Evolutionary conservation across 2,888 invertebrate genomes (phyloP).

Genomic region (Caenorhabditis drosophilae): DNA sequence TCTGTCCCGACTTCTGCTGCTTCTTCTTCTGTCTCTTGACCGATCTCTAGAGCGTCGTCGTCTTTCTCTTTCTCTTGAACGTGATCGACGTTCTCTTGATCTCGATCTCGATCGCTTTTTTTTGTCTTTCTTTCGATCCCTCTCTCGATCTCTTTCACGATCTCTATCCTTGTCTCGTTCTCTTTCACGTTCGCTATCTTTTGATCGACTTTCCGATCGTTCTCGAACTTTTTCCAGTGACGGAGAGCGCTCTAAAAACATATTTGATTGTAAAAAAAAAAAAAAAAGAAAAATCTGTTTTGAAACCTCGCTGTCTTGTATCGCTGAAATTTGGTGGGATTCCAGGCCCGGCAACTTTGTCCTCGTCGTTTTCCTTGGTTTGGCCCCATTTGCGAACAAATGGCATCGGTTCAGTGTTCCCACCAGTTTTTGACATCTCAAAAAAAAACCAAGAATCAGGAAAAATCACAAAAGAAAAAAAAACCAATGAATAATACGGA

Average conservation of each 20-base stretch:
- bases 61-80: conserved; percentile 5
- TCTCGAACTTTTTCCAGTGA: neutral
- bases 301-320: neutral
- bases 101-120: conserved; percentile 29
- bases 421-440: conserved; percentile 53
- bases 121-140: conserved; percentile 35
- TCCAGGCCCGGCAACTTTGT: conserved; percentile 6
- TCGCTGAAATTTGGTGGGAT: neutral
- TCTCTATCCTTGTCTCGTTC: conserved; percentile 12
- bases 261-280: too few species aligned
- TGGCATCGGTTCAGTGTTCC: conserved; percentile 66
- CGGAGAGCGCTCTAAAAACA: conserved; percentile 4
- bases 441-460: too few species aligned
- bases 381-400: conserved; percentile 64
- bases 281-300: neutral
- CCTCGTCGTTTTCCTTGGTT: conserved; percentile 1
- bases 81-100: conserved; percentile 7
- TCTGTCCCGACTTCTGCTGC: conserved; percentile 11
- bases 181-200: conserved; percentile 41
- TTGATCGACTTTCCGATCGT: conserved; percentile 15
- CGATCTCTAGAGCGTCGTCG: conserved; percentile 13
- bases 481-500: neutral
- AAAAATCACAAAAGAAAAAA: conserved; percentile 6
- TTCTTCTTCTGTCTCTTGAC: conserved; percentile 1
- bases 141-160: conserved; percentile 22